Conservation (phyloP, 1,140 invertebrate genomes). For the Druon quercuslanigerum region DNA sequence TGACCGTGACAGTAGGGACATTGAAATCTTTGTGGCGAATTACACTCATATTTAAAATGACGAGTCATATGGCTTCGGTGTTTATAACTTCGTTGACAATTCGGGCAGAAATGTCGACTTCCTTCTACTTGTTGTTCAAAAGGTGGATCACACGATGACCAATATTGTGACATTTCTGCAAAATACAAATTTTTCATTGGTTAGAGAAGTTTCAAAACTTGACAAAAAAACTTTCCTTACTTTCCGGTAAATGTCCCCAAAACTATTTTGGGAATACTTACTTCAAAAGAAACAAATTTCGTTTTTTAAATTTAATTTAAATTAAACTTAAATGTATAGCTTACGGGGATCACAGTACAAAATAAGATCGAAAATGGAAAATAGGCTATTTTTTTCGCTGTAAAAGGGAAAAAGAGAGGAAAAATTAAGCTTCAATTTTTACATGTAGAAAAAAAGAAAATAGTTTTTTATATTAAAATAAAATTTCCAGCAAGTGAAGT, state of each 20-base stretch:
- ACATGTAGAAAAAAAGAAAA: too few relatives aligned
- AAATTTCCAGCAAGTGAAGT: too few relatives aligned
- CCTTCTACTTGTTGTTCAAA: background rate
- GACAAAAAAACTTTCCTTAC: background rate
- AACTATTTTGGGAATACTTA: background rate
- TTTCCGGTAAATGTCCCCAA: background rate
- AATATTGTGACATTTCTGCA: background rate
- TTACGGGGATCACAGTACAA: too few relatives aligned
- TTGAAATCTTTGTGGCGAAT: slow-evolving; percentile 61
- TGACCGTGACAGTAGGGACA: slow-evolving; percentile 65
- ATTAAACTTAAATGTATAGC: too few relatives aligned
- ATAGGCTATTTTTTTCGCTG: too few relatives aligned
- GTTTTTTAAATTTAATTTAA: too few relatives aligned
- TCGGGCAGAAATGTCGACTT: slow-evolving; percentile 59
- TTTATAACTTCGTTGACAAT: slow-evolving; percentile 67
- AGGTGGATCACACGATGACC: background rate
- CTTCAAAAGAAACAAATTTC: too few relatives aligned
- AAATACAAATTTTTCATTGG: background rate
- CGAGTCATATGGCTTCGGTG: slow-evolving; percentile 67
- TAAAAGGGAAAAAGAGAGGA: too few relatives aligned
- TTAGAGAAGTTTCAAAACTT: background rate
- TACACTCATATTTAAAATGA: slow-evolving; percentile 66
- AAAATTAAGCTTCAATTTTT: too few relatives aligned
- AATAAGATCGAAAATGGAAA: too few relatives aligned
- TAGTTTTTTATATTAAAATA: too few relatives aligned